Evolutionary conservation across 2,888 invertebrate genomes (phyloP), one percentile per base, ranked within the genome.

Genomic region (Sisyra terminalis): DNA sequence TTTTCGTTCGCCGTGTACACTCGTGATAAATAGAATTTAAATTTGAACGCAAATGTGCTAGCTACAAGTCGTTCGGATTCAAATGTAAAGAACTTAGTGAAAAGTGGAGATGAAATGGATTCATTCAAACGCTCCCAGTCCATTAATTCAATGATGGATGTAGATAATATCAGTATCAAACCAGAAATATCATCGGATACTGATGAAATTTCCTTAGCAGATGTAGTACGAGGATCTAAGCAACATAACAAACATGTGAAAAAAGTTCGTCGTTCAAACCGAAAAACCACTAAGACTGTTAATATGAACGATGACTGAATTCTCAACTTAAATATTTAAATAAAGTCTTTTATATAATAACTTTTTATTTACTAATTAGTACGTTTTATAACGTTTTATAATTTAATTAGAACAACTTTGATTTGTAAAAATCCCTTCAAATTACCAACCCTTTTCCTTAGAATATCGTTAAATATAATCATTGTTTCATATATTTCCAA

Each of bases 1-100:
- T 37, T 15, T 37, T 37, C 18, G 18, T 37, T 37, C 18, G 17
- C 17, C 18, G 16, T n/a, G n/a, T 29, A 35, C 11, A 39, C 34
- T 44, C 35, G 43, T 39, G 36, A 24, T 24, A 24, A n/a, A 30
- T 36, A 16, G 37, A 46, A 14, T 16, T 31, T 40, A 30, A 40
- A 40, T 16, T 29, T 40, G 29, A 13, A 29, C 31, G 29, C 40
- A 14, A 40, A 40, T 40, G 29, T 10, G 29, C 30, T 40, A 17
- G 13, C 40, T 15, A 15, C 40, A 15, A 40, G 40, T 40, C 40
- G 30, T 29, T 30, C 30, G n/a, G 40, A 40, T 29, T 40, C 40
- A 30, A 40, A 40, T 31, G 14, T 40, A 11, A 37, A 37, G 16
- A 16, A 37, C 3, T 18, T 16, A 16, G 11, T 18, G 18, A 32